These are phyloP conservation scores for Aphyosemion australe DNA, from an alignment of 2,113 vertebrate genomes.

Conservation along the genomic window DNA sequence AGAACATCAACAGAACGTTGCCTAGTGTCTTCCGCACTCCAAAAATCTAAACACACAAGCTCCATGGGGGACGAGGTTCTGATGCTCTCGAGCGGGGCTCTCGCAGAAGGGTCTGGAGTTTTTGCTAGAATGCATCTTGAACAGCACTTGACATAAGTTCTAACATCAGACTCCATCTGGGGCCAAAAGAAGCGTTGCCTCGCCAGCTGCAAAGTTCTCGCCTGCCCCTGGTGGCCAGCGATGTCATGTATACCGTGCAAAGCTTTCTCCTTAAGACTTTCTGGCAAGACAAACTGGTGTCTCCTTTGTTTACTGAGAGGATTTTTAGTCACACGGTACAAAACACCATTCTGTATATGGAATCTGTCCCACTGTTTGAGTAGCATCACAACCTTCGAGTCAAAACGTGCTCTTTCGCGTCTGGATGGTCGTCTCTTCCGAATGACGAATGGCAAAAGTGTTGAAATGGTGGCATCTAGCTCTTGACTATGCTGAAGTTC, in stretches of 20 bases:
- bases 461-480: too few relatives aligned
- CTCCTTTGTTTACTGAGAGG: too few relatives aligned
- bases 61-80: constrained; percentile 1
- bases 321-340: too few relatives aligned
- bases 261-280: neutral
- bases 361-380: too few relatives aligned
- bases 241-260: neutral
- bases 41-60: constrained; percentile 16
- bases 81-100: constrained; percentile 17
- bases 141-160: neutral
- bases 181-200: constrained; percentile 5
- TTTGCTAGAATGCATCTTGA: neutral
- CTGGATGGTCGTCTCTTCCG: too few relatives aligned
- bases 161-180: neutral
- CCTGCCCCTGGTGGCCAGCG: constrained; percentile 12
- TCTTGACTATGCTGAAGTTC: too few relatives aligned
- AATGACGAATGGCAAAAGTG: too few relatives aligned
- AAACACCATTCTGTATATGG: too few relatives aligned
- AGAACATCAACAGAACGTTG: constrained; percentile 14
- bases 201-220: neutral
- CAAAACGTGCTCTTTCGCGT: too few relatives aligned
- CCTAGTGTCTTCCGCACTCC: constrained; percentile 3
- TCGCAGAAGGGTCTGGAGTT: neutral
- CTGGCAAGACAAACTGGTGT: neutral
- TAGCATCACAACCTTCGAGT: too few relatives aligned